Base-by-base conservation (phyloP, 2,888 invertebrate genomes). In the Sphecodes monilicornis region DNA sequence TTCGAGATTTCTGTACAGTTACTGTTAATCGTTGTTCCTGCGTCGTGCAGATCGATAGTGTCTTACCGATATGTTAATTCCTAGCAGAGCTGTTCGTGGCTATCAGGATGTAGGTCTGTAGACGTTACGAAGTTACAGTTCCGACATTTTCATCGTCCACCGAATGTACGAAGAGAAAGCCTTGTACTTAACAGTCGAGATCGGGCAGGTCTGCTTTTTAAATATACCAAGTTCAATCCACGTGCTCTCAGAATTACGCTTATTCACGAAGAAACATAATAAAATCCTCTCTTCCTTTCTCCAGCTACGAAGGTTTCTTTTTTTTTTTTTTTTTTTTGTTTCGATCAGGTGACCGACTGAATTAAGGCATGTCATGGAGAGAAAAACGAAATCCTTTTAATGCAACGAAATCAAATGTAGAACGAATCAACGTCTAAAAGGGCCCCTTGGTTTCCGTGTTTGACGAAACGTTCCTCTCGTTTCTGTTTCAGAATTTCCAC, bases 401-500 rank as follows among this genome's bases (percentile, higher is more conserved):
- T 22, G 5, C 18, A 26, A 26, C 57, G 13, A 57, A 3, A 60
- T 4, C 60, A 18, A 64, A 32, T 32, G 64, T 64, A 32, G 32
- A 32, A 32, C 64, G 32, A 13, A 29, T n/a, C 66, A 70, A 43
- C 60, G 18, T 60, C 36, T n/a, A 29, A 75, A 10, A 18, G 32
- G 13, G 39, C n/a, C 1, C 3, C 5, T 32, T 1, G 22, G 13
- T 11, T 32, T 13, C 26, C 29, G 66, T 60, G 13, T 71, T 71
- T 89, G 69, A 89, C 72, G 22, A 50, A 43, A 68, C 13, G 13
- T 54, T 29, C 54, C 39, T 76, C n/a, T 80, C 36, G 57, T 79
- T 83, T 86, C 43, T 91, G 90, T 91, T 90, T 68, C 85, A 90
- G 90, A 80, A 10, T 77, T 22, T 68, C 41, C 50, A 6, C 46